Evolutionary conservation across 2,888 invertebrate species (phyloP), one percentile per base, ranked within the genome.

Genomic region (Cylloceria caligata): DNA sequence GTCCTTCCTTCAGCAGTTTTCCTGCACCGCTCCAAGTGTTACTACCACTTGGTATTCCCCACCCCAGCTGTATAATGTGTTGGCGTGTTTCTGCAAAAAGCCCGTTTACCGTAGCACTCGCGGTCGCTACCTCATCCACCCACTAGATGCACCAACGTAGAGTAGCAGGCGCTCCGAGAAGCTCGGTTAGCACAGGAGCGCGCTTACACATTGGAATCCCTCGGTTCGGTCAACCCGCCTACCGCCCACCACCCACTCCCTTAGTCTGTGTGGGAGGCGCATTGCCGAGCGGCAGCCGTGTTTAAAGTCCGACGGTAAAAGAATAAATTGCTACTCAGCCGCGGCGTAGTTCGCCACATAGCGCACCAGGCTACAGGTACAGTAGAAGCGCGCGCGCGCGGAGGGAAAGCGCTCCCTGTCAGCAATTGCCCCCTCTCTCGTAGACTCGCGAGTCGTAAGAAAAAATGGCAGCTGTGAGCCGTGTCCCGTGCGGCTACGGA

Each of bases 391-490:
- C 89, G 69, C 76, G 64, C 78, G 62, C 80, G 62, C 80, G 80
- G 87, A 89, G 89, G 90, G 88, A 91, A 89, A 90, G 88, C 90
- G 89, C 86, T 89, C 89, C 87, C 92, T 92, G 92, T 92, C 92
- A 92, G 92, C 92, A 88, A 91, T 90, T 88, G 91, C 89, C 87
- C 86, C 88, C 88, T 93, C 94, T 94, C 94, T 94, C 91, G 93
- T 93, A 94, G 94, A 94, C 94, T 90, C 93, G 91, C 90, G 93
- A 93, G 93, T 93, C 78, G 93, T 93, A 93, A 93, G 93, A 92
- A 93, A 93, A 93, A 93, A 93, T 93, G 93, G 93, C 93, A 93
- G 93, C 93, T 94, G 93, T 93, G 77, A 49, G 68, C 55, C 73
- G 39, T 62, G 42, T 39, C 16, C 68, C 90, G 91, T 92, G 93